Evolutionary conservation across 2,113 vertebrate genomes (phyloP), one percentile per base, ranked within the genome.

Genomic region (Genyomyrus donnyi): DNA sequence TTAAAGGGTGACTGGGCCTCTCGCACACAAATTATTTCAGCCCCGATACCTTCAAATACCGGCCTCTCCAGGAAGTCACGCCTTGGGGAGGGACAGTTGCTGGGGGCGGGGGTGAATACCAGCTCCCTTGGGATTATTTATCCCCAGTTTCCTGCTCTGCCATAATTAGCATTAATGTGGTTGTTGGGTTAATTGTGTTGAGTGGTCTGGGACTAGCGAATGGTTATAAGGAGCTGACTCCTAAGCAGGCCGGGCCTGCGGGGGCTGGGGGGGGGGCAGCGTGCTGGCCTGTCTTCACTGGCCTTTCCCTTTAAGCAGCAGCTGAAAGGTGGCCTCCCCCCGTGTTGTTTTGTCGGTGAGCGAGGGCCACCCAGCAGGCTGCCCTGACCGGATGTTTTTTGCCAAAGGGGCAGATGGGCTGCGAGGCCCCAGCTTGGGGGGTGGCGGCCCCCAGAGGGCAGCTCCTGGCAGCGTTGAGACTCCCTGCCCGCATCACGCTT

Each of bases 1-100:
- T 86, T 86, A 86, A 86, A 86, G 84, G 84, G 45, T 86, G 84
- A 86, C 46, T 50, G 84, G 45, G 24, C n/a, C 84, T 85, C 46
- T 49, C n/a, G 53, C 15, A 87, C n/a, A 31, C n/a, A 53, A 19
- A 53, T 87, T 39, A 87, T 87, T 87, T 53, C 85, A 9, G 27
- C 85, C 5, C 50, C 27, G 42, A 52, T 35, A 87, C 50, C 48
- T 87, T 87, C 49, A 56, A 87, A 87, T 56, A 53, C 27, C 13
- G 50, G 6, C 2, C 85, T 56, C 17, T 6, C 49, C 85, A 35
- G 48, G n/a, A 87, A 87, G 31, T 56, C 5, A 10, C 8, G 21
- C 83, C 24, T 48, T 46, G 31, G 45, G 48, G 27, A 11, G 62
- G n/a, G 62, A 35, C n/a, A 19, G 85, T 27, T 3, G 24, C 21